These are phyloP conservation scores for Amphilophus citrinellus DNA, from an alignment of 2,113 vertebrate species.

Conservation along the genomic window DNA sequence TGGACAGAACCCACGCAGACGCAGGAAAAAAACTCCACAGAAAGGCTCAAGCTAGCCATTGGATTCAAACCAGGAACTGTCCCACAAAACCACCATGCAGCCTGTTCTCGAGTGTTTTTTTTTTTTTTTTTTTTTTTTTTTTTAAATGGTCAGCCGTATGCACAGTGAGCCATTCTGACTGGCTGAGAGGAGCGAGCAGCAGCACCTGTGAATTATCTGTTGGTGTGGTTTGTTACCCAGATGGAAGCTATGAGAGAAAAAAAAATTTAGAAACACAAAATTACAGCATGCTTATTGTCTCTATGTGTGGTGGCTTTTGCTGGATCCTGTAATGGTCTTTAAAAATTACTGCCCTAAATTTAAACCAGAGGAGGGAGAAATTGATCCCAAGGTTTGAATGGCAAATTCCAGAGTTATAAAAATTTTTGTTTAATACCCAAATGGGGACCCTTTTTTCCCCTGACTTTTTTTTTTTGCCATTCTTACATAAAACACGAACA, in stretches of 20 bases:
- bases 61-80: neutral
- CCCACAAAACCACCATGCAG: too few relatives aligned
- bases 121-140: too few relatives aligned
- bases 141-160: too few relatives aligned
- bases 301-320: neutral
- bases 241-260: neutral
- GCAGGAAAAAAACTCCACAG: accelerated
- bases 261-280: neutral
- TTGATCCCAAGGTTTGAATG: neutral
- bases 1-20: neutral
- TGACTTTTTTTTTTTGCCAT: neutral
- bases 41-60: neutral
- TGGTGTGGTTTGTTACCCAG: neutral
- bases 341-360: neutral
- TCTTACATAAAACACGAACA: neutral
- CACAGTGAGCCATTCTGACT: too few relatives aligned
- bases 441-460: accelerated
- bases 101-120: too few relatives aligned
- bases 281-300: neutral
- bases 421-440: neutral
- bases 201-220: too few relatives aligned
- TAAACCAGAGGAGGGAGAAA: neutral
- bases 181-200: too few relatives aligned
- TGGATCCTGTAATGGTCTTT: too few relatives aligned
- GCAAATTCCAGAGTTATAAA: neutral